Base-by-base conservation (phyloP, 2,797 vertebrate species). In the Neosalanx taihuensis region DNA sequence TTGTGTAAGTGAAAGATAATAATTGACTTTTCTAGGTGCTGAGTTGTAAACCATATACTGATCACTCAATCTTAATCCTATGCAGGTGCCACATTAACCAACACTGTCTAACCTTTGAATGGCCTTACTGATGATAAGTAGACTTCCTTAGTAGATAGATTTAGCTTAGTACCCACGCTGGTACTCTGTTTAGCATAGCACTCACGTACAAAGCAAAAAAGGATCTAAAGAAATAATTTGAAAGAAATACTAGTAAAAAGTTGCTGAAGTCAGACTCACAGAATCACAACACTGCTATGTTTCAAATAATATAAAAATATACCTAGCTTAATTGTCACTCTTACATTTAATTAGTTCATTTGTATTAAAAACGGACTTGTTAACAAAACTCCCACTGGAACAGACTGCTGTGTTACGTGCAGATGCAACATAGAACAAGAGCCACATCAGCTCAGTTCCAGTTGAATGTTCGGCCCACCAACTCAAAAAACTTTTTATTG, bases 401-500 rank as follows among this genome's bases (percentile, higher is more conserved):
- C 72, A 41, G 46, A 58, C 49, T 68, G 70, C 65, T 49, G 56
- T 66, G 49, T 79, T 23, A 26, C 69, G 41, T 18, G 46, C 61
- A 46, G 26, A n/a, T 35, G 53, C 15, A 53, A 20, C 23, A 7
- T 69, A 26, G 35, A 66, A 31, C 9, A n/a, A 1, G 46, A 56
- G 20, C n/a, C 53, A 59, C 4, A 61, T 29, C 73, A 18, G 76
- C 61, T 89, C 83, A 95, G 70, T 95, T 95, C 97, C 97, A 99
- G 90, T 94, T 91, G 87, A 99, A 98, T 46, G 95, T 97, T 84
- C 94, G 92, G 76, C 96, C 96, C 70, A 98, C 94, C 29, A 98
- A 92, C 79, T 97, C 91, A 78, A 96, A 99, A 86, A 99, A 97
- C 81, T 91, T 97, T 86, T 86, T 93, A 86, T 99, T 99, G 73